These are phyloP conservation scores for Lemur catta DNA, from an alignment of 2,797 vertebrate species.

Conservation along the genomic window DNA sequence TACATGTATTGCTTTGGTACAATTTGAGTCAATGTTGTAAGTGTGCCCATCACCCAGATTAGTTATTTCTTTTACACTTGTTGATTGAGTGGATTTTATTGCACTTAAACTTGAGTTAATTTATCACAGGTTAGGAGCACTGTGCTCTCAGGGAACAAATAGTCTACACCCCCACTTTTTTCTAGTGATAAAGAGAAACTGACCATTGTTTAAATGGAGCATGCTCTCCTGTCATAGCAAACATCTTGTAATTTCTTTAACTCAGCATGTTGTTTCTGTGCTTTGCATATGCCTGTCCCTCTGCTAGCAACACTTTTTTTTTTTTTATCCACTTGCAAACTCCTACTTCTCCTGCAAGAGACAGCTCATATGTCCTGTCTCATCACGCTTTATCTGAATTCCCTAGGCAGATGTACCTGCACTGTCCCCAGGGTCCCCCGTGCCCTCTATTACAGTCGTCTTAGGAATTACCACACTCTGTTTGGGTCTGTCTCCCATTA, in stretches of 20 bases:
- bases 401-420: background rate
- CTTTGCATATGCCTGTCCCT: background rate
- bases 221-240: background rate
- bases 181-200: background rate
- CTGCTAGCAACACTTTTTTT: background rate
- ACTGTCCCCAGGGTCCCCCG: background rate
- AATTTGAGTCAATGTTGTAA: no score
- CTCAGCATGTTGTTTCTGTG: background rate
- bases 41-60: no score
- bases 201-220: background rate
- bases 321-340: background rate
- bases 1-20: no score
- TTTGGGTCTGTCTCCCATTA: background rate
- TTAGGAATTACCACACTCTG: background rate
- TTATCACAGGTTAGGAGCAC: background rate
- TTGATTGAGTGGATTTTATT: background rate
- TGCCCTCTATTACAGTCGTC: fast-evolving
- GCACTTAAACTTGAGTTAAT: background rate
- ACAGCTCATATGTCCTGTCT: background rate
- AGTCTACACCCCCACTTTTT: background rate
- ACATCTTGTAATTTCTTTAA: background rate
- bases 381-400: background rate
- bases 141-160: background rate
- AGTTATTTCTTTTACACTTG: no score
- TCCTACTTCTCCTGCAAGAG: background rate